phyloP scores from a whole-genome alignment of 2,113 vertebrate species.

The Gnathonemus longibarbis region DNA sequence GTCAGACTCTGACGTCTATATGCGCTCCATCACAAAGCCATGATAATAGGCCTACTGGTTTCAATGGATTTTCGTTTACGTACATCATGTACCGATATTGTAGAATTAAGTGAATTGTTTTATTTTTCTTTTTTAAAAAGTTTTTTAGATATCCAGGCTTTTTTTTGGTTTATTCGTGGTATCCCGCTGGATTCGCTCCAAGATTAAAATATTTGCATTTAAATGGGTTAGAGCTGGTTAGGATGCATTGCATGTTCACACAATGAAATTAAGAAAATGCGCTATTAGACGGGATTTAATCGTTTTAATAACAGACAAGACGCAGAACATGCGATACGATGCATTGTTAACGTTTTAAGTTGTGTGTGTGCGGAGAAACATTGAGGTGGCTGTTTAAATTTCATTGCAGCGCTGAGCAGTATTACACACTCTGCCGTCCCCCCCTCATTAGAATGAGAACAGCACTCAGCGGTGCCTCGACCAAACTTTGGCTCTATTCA shows the following conservation, averaged over 20 bases:
- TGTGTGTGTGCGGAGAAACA: neutral
- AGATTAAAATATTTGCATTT: constrained; percentile 57
- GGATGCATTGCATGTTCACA: constrained; percentile 57
- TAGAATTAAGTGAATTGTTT: neutral
- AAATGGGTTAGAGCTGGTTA: constrained; percentile 57
- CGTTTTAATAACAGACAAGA: neutral
- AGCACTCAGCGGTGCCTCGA: constrained; percentile 15
- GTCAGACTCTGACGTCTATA: neutral
- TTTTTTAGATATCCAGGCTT: neutral
- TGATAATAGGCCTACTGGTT: neutral
- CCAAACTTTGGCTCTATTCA: constrained; percentile 13
- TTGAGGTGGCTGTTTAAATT: neutral
- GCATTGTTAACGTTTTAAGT: neutral
- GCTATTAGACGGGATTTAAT: constrained; percentile 23
- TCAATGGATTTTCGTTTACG: neutral
- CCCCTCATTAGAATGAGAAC: constrained; percentile 12
- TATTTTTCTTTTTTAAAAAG: neutral
- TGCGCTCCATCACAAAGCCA: neutral
- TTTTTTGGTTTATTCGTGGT: neutral
- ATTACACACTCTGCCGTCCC: neutral
- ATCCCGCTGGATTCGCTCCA: constrained; percentile 11
- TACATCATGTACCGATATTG: neutral
- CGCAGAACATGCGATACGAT: neutral
- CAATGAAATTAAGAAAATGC: constrained; percentile 45
- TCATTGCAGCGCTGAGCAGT: neutral